These are phyloP conservation scores for Paraescarpia echinospica DNA, from an alignment of 1,140 invertebrate species.

Conservation along the genomic window DNA sequence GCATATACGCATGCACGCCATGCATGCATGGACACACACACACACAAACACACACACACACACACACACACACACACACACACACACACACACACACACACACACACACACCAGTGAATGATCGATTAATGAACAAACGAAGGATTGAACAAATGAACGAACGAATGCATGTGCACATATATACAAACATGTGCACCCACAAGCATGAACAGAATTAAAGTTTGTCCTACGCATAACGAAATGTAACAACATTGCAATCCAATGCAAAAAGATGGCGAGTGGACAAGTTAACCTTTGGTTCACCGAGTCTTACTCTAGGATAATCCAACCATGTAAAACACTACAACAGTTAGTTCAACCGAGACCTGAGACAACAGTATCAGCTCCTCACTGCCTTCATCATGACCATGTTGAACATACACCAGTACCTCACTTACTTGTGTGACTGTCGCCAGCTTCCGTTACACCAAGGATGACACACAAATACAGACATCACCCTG, in stretches of 20 bases:
- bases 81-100: no score
- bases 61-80: no score
- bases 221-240: neutral
- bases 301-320: no score
- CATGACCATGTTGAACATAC: neutral
- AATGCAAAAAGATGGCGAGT: no score
- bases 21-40: no score
- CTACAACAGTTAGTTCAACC: no score
- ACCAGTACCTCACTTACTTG: neutral
- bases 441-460: neutral
- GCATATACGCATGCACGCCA: neutral
- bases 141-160: no score
- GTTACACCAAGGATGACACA: neutral
- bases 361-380: neutral
- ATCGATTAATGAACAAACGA: no score
- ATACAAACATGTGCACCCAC: neutral
- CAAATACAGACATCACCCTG: neutral
- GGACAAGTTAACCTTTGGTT: no score
- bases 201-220: neutral
- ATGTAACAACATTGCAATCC: no score
- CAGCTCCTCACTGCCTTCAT: neutral
- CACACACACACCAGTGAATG: no score
- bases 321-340: no score
- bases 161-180: neutral
- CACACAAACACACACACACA: neutral